Percentiles rank a stretch among this genome's conserved stretches.
Conservation (phyloP, 2,888 invertebrate species). For the Thecocarcelia acutangulata region DNA sequence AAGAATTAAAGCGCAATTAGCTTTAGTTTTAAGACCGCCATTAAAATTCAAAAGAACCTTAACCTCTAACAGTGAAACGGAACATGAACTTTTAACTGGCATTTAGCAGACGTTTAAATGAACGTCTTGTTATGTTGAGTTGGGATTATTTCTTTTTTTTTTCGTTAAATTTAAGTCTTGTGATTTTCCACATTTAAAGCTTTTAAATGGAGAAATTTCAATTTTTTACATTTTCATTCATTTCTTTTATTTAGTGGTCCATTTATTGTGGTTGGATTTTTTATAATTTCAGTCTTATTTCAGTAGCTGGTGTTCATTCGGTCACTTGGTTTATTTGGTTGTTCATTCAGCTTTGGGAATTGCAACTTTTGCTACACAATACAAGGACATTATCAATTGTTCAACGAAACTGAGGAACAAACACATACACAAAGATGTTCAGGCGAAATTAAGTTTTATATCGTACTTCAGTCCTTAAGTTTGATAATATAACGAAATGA, state of each 20-base stretch:
- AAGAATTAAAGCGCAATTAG: too few relatives aligned
- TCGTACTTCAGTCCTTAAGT: slow-evolving; percentile 40
- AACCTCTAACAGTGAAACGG: not conserved
- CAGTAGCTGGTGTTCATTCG: slow-evolving; percentile 31
- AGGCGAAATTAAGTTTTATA: slow-evolving; percentile 18
- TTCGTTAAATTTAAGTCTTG: not conserved
- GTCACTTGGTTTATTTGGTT: slow-evolving; percentile 57
- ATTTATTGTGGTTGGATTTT: slow-evolving; percentile 52
- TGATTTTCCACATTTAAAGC: slow-evolving; percentile 5
- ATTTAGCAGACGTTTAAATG: slow-evolving; percentile 1
- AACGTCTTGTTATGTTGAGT: not conserved
- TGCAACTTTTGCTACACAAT: slow-evolving; percentile 41
- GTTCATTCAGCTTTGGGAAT: slow-evolving; percentile 43
- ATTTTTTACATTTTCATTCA: slow-evolving; percentile 17
- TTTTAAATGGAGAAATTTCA: slow-evolving; percentile 22
- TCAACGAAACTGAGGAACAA: slow-evolving; percentile 11
- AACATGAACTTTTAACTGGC: not conserved
- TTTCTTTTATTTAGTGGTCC: slow-evolving; percentile 51
- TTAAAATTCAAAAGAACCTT: not conserved
- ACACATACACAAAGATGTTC: not conserved
- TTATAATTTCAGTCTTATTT: slow-evolving; percentile 21
- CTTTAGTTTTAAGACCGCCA: not conserved
- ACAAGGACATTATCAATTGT: slow-evolving; percentile 63
- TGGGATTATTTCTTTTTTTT: slow-evolving; percentile 1
- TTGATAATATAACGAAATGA: slow-evolving; percentile 39